phyloP scores from a whole-genome alignment of 2,888 invertebrate species.

The Campoletis raptor region DNA sequence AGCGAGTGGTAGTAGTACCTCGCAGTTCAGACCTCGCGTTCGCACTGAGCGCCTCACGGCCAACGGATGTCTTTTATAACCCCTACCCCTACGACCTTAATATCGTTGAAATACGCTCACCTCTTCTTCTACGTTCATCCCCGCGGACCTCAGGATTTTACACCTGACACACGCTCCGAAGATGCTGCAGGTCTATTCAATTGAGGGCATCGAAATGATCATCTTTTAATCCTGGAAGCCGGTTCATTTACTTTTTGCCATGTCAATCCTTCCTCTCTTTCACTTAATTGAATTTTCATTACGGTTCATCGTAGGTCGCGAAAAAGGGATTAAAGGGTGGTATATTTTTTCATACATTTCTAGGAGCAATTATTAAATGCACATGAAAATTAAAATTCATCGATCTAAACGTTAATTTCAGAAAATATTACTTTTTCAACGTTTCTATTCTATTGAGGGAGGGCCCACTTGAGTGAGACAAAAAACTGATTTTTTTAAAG shows the following conservation, averaged over 20 bases:
- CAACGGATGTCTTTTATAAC: slow-evolving; percentile 74
- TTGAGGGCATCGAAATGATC: slow-evolving; percentile 39
- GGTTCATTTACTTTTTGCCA: slow-evolving; percentile 33
- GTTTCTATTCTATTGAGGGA: not conserved
- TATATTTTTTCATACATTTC: not conserved
- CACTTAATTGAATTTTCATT: not conserved
- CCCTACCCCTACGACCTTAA: slow-evolving; percentile 72
- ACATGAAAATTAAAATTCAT: not conserved
- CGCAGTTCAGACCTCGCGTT: slow-evolving; percentile 71
- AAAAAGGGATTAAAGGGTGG: not conserved
- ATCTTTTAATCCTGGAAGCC: slow-evolving; percentile 49
- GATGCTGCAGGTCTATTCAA: slow-evolving; percentile 37
- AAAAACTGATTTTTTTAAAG: not conserved
- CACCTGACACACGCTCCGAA: slow-evolving; percentile 49
- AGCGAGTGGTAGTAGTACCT: slow-evolving; percentile 60
- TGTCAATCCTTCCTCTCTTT: not conserved
- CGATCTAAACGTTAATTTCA: no score
- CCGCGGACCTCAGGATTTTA: slow-evolving; percentile 42
- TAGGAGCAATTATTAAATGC: not conserved
- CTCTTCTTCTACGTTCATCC: slow-evolving; percentile 47
- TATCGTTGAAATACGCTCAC: slow-evolving; percentile 60
- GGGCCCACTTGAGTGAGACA: not conserved
- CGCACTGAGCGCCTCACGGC: slow-evolving; percentile 73
- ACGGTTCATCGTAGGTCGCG: not conserved
- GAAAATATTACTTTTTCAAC: not conserved